Percentiles rank a stretch among this genome's conserved stretches.
Conservation (phyloP, 2,113 vertebrate species). For the Sitta europaea region DNA sequence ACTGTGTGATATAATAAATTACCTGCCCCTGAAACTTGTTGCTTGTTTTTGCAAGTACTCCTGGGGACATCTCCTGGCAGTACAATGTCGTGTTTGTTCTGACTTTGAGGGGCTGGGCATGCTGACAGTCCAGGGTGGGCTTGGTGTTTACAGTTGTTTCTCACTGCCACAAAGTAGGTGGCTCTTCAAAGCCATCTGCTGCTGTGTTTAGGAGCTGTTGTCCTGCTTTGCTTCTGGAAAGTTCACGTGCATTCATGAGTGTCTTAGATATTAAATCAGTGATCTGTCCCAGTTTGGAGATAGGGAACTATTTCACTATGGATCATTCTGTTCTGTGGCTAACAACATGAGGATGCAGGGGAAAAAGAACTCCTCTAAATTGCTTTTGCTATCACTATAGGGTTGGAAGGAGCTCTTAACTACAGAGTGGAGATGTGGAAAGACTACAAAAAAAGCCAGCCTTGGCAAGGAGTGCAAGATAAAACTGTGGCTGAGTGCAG, state of each 20-base stretch:
- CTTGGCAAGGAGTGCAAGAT: not conserved
- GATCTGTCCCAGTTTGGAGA: not conserved
- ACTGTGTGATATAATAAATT: not conserved
- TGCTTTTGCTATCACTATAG: not conserved
- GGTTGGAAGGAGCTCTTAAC: not conserved
- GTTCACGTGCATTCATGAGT: not conserved
- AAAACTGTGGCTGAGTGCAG: not conserved
- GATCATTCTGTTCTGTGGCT: not conserved
- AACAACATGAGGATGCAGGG: not conserved
- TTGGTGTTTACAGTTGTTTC: not conserved
- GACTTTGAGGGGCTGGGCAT: not conserved
- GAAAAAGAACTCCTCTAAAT: not conserved
- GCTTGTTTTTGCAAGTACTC: not conserved
- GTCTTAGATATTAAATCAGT: not conserved
- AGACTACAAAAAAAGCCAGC: not conserved
- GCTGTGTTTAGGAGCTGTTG: not conserved
- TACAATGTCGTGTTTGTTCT: rapidly evolving
- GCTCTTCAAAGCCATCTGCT: not conserved
- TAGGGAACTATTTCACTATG: not conserved
- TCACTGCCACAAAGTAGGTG: not conserved
- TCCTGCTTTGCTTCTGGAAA: not conserved
- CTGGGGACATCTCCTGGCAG: not conserved
- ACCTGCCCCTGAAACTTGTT: not conserved
- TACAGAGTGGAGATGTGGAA: not conserved
- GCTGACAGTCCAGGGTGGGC: not conserved